A percentile compares a stretch with the other conserved stretches of the same genome.
These are phyloP conservation scores for Diachasmimorpha longicaudata DNA, from an alignment of 1,140 invertebrate species.

Conservation along the genomic window DNA sequence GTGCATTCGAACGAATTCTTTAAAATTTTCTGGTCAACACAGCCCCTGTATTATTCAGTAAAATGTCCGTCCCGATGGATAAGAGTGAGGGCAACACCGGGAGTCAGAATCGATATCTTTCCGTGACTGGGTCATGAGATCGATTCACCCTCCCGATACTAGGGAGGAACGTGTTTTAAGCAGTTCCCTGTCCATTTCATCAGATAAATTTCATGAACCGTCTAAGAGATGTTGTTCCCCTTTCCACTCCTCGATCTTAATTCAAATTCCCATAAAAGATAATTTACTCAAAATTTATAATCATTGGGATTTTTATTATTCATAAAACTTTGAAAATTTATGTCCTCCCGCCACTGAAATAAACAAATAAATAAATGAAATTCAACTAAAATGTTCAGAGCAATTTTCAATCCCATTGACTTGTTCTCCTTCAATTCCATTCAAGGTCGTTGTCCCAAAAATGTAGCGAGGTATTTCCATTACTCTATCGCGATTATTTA, in stretches of 20 bases:
- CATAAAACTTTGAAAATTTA: too few species aligned
- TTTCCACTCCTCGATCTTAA: background rate
- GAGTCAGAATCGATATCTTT: constrained; percentile 16
- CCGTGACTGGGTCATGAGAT: constrained; percentile 26
- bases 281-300: too few species aligned
- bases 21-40: background rate
- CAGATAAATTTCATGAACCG: background rate
- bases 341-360: too few species aligned
- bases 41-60: background rate
- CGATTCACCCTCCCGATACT: constrained; percentile 17
- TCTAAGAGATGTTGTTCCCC: background rate
- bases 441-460: too few species aligned
- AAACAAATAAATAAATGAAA: too few species aligned
- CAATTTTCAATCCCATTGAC: too few species aligned
- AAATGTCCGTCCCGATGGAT: background rate
- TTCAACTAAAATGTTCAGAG: too few species aligned
- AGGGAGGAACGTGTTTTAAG: background rate
- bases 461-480: too few species aligned
- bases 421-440: too few species aligned
- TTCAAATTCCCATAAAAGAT: background rate
- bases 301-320: too few species aligned
- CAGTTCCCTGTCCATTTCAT: background rate
- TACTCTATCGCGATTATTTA: background rate
- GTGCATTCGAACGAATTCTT: background rate
- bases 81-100: constrained; percentile 22